Percentiles rank a stretch among this genome's conserved stretches.
phyloP scores from a whole-genome alignment of 2,888 invertebrate genomes.

The Hypomecis punctinalis region DNA sequence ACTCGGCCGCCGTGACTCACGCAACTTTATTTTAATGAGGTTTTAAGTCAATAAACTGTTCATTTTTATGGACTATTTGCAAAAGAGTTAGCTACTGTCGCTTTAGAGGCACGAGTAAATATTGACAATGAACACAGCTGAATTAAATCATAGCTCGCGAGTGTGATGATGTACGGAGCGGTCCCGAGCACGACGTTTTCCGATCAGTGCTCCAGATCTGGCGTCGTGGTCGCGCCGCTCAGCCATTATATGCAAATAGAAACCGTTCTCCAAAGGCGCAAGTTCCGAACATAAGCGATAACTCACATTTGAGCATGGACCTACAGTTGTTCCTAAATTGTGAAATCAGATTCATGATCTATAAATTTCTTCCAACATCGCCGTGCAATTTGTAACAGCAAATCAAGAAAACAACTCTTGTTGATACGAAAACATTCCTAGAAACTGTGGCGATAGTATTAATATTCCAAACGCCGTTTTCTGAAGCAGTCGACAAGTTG shows the following conservation, averaged over 20 bases:
- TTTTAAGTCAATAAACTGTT: conserved; percentile 64
- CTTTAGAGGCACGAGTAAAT: conserved; percentile 44
- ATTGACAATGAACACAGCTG: conserved; percentile 44
- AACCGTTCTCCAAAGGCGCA: conserved; percentile 60
- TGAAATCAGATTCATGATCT: conserved; percentile 42
- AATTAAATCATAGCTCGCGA: conserved; percentile 60
- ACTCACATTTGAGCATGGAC: conserved; percentile 43
- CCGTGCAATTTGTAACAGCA: conserved; percentile 39
- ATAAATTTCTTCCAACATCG: conserved; percentile 38
- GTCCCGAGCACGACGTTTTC: conserved; percentile 61
- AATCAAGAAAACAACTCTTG: conserved; percentile 31
- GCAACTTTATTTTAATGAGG: conserved; percentile 58
- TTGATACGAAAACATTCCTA: conserved; percentile 33
- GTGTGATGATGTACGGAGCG: conserved; percentile 64
- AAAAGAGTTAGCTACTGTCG: conserved; percentile 49
- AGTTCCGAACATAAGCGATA: conserved; percentile 65
- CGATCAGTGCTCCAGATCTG: conserved; percentile 77
- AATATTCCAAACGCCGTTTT: conserved; percentile 33
- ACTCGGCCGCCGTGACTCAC: conserved; percentile 61
- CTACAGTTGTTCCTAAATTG: conserved; percentile 44
- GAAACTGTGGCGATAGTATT: conserved; percentile 27
- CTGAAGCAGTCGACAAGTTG: conserved; percentile 31
- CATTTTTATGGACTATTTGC: conserved; percentile 53
- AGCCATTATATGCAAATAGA: conserved; percentile 78
- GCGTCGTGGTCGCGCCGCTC: conserved; percentile 71